These are phyloP conservation scores for Piscicola geometra DNA, from an alignment of 2,888 invertebrate species.

Conservation along the genomic window DNA sequence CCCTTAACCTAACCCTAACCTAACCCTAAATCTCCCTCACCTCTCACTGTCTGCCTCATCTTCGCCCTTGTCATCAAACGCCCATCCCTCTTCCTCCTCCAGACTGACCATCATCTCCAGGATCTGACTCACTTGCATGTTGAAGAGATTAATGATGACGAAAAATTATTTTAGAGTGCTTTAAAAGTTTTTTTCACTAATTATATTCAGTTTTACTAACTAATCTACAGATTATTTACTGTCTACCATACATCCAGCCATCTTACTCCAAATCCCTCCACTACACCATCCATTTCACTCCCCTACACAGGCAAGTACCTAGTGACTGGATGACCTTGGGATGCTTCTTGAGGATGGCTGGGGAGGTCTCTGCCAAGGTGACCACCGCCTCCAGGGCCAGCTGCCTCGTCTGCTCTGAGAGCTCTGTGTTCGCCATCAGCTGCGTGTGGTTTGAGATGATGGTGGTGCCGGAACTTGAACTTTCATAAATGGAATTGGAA, in stretches of 20 bases:
- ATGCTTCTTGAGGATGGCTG: constrained; percentile 86
- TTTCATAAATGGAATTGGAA: too few relatives aligned
- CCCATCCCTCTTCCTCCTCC: constrained; percentile 60
- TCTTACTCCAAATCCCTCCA: neutral
- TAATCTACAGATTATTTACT: too few relatives aligned
- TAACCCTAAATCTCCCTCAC: constrained; percentile 30
- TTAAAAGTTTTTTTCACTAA: too few relatives aligned
- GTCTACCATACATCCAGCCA: too few relatives aligned
- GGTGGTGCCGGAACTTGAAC: too few relatives aligned
- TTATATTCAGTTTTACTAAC: too few relatives aligned
- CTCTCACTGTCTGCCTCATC: constrained; percentile 69
- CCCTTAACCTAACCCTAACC: too few relatives aligned
- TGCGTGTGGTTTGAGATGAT: constrained; percentile 76
- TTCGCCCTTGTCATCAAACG: constrained; percentile 81
- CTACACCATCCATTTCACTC: neutral
- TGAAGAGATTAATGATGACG: too few relatives aligned
- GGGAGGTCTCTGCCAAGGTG: constrained; percentile 83
- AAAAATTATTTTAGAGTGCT: too few relatives aligned
- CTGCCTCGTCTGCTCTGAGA: constrained; percentile 68
- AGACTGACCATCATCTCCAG: constrained; percentile 61
- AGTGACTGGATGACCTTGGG: constrained; percentile 68
- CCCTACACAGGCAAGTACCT: constrained; percentile 46
- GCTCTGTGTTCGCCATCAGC: constrained; percentile 62
- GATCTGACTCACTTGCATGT: constrained; percentile 70
- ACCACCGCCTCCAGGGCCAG: constrained; percentile 80